A percentile compares a stretch with the other conserved stretches of the same genome.
These are phyloP conservation scores for Podabrus alpinus DNA, from an alignment of 2,888 invertebrate species.

Conservation along the genomic window DNA sequence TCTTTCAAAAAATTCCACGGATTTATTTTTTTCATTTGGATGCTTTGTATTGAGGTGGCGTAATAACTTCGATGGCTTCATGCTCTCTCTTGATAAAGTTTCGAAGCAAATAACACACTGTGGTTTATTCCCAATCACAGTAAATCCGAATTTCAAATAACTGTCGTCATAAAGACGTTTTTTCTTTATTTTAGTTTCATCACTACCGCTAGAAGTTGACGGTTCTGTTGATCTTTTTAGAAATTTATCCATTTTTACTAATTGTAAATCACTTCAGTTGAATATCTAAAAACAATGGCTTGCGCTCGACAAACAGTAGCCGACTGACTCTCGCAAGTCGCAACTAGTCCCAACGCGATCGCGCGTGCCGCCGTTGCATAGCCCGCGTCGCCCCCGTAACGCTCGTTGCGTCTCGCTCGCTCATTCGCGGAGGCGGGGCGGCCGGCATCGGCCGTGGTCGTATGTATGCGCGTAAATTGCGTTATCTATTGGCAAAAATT, in stretches of 20 bases:
- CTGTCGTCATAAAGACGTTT: background rate
- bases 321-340: too few relatives aligned
- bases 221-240: constrained; percentile 10
- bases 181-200: too few relatives aligned
- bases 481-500: background rate
- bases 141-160: constrained; percentile 11
- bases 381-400: too few relatives aligned
- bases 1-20: constrained; percentile 9
- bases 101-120: constrained; percentile 14
- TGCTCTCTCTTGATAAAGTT: constrained; percentile 10
- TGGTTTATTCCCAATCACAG: constrained; percentile 14
- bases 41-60: background rate
- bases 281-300: too few relatives aligned
- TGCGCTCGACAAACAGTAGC: too few relatives aligned
- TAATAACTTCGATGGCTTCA: constrained; percentile 13
- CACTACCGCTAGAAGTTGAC: constrained; percentile 1
- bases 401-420: too few relatives aligned
- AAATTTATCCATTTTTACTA: constrained; percentile 18
- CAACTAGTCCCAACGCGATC: too few relatives aligned
- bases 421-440: too few relatives aligned
- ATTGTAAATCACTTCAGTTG: too few relatives aligned
- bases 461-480: background rate
- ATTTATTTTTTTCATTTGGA: too few relatives aligned
- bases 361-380: too few relatives aligned
- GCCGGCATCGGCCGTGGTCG: too few relatives aligned